Conservation (phyloP, 1,140 invertebrate species). For the Drosophila bifasciata region DNA sequence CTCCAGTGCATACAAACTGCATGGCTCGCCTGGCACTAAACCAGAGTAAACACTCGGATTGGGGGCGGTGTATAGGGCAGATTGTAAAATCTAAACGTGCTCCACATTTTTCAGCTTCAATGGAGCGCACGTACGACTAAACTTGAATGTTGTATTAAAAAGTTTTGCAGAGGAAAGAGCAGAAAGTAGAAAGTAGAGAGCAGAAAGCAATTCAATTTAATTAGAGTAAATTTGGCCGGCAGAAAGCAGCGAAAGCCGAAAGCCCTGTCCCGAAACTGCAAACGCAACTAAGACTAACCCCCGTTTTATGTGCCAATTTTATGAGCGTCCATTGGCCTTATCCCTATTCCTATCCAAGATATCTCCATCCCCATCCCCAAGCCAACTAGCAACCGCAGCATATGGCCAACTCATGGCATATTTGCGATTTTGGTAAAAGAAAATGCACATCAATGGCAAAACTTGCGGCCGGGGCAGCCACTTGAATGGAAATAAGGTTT, state of each 20-base stretch:
- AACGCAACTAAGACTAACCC: slow-evolving; percentile 21
- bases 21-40: slow-evolving; percentile 11
- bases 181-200: too few relatives aligned
- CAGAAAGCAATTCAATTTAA: slow-evolving; percentile 75
- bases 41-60: slow-evolving; percentile 26
- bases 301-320: slow-evolving; percentile 69
- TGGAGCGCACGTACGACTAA: slow-evolving; percentile 70
- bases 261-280: neutral
- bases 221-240: slow-evolving; percentile 68
- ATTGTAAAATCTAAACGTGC: slow-evolving; percentile 70
- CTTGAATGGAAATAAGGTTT: slow-evolving; percentile 71
- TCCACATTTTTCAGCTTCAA: slow-evolving; percentile 68
- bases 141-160: slow-evolving; percentile 77
- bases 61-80: slow-evolving; percentile 10
- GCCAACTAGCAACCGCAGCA: slow-evolving; percentile 11
- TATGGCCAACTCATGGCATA: slow-evolving; percentile 47
- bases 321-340: slow-evolving; percentile 53
- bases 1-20: slow-evolving; percentile 56
- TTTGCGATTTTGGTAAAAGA: slow-evolving; percentile 26
- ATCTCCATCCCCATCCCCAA: slow-evolving; percentile 14
- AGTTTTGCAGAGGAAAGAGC: slow-evolving; percentile 56
- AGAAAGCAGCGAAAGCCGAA: slow-evolving; percentile 20
- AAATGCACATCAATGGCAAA: slow-evolving; percentile 49
- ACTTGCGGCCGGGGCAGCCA: slow-evolving; percentile 44
- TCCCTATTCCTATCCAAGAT: slow-evolving; percentile 25